phyloP scores from a whole-genome alignment of 2,797 vertebrate genomes.

The Pantherophis alleghaniensis region DNA sequence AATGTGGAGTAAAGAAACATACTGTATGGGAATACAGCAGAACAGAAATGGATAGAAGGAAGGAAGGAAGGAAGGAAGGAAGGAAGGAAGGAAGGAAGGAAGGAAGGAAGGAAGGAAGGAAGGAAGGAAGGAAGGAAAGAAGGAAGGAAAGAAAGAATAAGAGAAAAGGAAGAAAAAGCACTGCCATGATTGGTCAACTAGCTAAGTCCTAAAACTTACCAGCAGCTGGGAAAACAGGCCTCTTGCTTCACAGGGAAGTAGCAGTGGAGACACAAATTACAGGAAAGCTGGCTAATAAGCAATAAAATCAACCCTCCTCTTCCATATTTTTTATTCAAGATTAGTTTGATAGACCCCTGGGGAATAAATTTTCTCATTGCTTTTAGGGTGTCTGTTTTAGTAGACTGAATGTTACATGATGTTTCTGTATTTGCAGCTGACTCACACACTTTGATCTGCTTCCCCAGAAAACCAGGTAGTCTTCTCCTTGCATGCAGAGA shows the following conservation, averaged over 20 bases:
- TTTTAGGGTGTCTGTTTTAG: not conserved
- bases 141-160: not conserved
- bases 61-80: not conserved
- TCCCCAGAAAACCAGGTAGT: not conserved
- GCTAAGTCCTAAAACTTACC: not conserved
- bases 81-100: not conserved
- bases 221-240: not conserved
- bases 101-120: too few species aligned
- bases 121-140: not conserved
- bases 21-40: not conserved
- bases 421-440: not conserved
- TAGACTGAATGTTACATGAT: not conserved
- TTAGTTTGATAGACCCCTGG: not conserved
- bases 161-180: not conserved
- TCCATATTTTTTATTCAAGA: not conserved
- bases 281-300: not conserved
- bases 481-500: not conserved
- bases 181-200: not conserved
- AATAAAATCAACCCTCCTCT: not conserved
- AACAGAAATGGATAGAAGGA: not conserved
- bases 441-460: not conserved
- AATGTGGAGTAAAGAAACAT: not conserved
- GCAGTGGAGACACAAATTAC: not conserved
- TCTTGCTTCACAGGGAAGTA: not conserved
- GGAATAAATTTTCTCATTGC: not conserved